A percentile compares a stretch with the other conserved stretches of the same genome.
Conservation (phyloP, 37 sponge, comb jelly and placozoan genomes). For the Dysidea cf. avara region DNA sequence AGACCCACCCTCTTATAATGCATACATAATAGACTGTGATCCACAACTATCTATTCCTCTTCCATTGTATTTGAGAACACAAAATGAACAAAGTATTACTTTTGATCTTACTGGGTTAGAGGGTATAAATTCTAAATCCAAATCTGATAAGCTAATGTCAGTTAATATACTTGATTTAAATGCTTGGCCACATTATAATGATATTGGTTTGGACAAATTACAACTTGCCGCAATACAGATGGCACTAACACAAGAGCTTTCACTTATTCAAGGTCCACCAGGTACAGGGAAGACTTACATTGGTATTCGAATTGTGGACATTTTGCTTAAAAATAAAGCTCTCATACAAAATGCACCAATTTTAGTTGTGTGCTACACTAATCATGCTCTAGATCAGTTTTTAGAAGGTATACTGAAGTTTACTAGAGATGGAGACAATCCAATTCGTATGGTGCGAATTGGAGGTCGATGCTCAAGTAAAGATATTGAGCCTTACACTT, state of each 20-base stretch:
- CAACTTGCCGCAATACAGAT: constrained; percentile 67
- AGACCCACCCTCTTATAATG: constrained; percentile 55
- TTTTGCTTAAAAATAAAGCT: constrained; percentile 52
- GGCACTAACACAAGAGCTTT: constrained; percentile 74
- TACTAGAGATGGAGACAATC: constrained; percentile 29
- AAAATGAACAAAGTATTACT: background rate
- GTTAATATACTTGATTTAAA: constrained; percentile 1
- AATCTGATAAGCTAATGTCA: background rate
- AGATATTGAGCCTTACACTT: constrained; percentile 38
- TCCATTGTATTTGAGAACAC: constrained; percentile 37
- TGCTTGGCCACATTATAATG: no score
- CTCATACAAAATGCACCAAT: constrained; percentile 58
- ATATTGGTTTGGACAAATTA: constrained; percentile 56
- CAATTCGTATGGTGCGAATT: constrained; percentile 65
- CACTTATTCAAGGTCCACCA: no score
- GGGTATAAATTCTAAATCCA: background rate
- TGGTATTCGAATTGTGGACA: constrained; percentile 75
- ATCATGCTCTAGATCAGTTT: no score
- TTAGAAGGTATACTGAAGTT: no score
- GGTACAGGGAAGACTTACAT: no score
- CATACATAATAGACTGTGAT: constrained; percentile 59
- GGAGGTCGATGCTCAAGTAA: constrained; percentile 88
- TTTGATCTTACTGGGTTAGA: background rate
- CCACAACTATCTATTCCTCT: background rate
- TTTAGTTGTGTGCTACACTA: constrained; percentile 90